A percentile compares a stretch with the other conserved stretches of the same genome.
Evolutionary conservation across 1,140 invertebrate genomes (phyloP).

Genomic region (Lasioglossum albipes): DNA sequence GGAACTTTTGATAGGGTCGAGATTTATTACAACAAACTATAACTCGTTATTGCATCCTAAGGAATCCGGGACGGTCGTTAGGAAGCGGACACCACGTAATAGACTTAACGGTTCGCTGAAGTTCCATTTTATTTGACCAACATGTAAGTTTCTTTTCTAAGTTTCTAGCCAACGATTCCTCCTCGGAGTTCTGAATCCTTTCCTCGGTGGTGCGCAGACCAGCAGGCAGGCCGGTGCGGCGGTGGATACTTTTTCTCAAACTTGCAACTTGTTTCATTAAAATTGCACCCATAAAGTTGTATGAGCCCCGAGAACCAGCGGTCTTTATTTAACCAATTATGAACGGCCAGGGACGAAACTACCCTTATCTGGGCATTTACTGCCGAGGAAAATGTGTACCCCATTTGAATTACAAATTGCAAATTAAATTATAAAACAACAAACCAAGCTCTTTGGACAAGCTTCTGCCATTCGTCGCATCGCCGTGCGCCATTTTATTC

Average conservation of each 20-base stretch:
- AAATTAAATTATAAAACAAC: too few species aligned
- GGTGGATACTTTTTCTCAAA: not conserved
- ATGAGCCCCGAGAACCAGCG: not conserved
- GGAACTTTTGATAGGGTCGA: not conserved
- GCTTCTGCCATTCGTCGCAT: too few species aligned
- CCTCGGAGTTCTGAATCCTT: constrained; percentile 17
- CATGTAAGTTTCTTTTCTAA: constrained; percentile 49
- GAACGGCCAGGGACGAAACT: not conserved
- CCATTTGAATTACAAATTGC: too few species aligned
- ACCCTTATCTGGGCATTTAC: not conserved
- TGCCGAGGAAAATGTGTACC: too few species aligned
- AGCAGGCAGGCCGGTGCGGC: too few species aligned
- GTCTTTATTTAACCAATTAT: constrained; percentile 21
- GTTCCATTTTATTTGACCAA: constrained; percentile 45
- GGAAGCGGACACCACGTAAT: constrained; percentile 37
- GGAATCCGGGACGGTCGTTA: constrained; percentile 30
- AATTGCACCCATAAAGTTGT: constrained; percentile 6
- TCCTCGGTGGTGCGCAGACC: not conserved
- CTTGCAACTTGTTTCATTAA: constrained; percentile 41
- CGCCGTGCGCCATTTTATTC: too few species aligned
- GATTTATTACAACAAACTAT: constrained; percentile 15
- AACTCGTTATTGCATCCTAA: constrained; percentile 24
- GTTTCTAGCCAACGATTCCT: constrained; percentile 38
- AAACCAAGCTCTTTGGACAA: too few species aligned
- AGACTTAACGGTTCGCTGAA: constrained; percentile 37